Conservation (phyloP, 2,113 vertebrate genomes). For the Athene noctua region DNA sequence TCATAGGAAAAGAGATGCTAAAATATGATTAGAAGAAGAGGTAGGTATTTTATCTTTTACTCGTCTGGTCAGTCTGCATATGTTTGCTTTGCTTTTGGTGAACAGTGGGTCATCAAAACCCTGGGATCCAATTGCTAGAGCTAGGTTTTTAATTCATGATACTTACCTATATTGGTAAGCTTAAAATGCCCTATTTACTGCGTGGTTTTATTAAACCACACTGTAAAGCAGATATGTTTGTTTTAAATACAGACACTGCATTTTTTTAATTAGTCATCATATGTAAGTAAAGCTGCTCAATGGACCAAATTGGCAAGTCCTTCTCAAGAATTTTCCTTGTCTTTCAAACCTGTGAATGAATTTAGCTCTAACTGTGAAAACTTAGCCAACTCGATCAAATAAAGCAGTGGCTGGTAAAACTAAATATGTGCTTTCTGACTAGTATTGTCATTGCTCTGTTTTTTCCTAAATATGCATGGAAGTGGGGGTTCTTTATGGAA, state of each 20-base stretch:
- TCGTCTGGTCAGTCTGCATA: neutral
- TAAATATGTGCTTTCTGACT: neutral
- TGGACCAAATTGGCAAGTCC: neutral
- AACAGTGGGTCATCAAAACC: conserved; percentile 1
- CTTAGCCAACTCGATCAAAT: neutral
- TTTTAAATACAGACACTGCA: neutral
- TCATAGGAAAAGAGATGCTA: neutral
- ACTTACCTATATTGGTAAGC: neutral
- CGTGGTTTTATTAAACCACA: neutral
- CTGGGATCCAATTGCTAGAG: neutral
- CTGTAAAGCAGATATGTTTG: neutral
- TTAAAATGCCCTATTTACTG: neutral
- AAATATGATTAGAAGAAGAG: neutral
- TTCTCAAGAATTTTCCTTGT: neutral
- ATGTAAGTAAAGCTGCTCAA: neutral
- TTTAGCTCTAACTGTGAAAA: neutral
- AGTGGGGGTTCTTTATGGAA: neutral
- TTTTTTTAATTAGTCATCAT: neutral
- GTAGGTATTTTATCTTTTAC: neutral
- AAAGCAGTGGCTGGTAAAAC: neutral
- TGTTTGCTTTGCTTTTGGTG: neutral
- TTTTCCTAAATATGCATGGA: neutral
- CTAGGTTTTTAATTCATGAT: neutral
- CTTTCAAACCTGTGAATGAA: neutral
- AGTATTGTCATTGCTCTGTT: neutral